Percentiles rank a stretch among this genome's conserved stretches.
phyloP scores from a whole-genome alignment of 2,113 vertebrate genomes.

The Pseudorasbora parva region DNA sequence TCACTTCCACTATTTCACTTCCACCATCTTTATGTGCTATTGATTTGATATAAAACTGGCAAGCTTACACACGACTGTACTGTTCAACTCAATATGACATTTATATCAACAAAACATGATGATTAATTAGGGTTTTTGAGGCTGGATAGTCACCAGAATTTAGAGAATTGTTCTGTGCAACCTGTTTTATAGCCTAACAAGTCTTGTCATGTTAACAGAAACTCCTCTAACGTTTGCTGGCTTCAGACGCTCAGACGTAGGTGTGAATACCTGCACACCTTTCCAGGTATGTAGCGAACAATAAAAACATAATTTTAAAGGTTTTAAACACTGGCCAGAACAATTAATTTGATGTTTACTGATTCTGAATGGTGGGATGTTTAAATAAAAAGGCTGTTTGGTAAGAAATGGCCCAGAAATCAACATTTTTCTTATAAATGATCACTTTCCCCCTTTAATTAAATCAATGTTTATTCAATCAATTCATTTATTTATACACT shows the following conservation, averaged over 20 bases:
- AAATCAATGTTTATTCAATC: no score
- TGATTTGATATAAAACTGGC: neutral
- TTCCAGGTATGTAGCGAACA: neutral
- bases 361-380: no score
- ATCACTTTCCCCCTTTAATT: no score
- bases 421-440: fast-evolving
- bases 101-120: neutral
- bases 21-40: neutral
- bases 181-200: slow-evolving; percentile 62
- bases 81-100: neutral
- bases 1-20: slow-evolving; percentile 6
- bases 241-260: slow-evolving; percentile 60
- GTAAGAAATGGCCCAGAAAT: no score
- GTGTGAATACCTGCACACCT: slow-evolving; percentile 36
- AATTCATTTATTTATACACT: no score
- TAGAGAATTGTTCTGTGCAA: slow-evolving; percentile 27
- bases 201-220: slow-evolving; percentile 67
- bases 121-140: neutral
- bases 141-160: neutral
- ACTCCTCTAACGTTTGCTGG: slow-evolving; percentile 49
- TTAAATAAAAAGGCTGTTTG: no score
- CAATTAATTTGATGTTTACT: no score
- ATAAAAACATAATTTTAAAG: neutral
- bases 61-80: neutral
- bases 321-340: neutral